Base-by-base conservation (phyloP, 2,888 invertebrate species). In the Balanococcus diminutus region DNA sequence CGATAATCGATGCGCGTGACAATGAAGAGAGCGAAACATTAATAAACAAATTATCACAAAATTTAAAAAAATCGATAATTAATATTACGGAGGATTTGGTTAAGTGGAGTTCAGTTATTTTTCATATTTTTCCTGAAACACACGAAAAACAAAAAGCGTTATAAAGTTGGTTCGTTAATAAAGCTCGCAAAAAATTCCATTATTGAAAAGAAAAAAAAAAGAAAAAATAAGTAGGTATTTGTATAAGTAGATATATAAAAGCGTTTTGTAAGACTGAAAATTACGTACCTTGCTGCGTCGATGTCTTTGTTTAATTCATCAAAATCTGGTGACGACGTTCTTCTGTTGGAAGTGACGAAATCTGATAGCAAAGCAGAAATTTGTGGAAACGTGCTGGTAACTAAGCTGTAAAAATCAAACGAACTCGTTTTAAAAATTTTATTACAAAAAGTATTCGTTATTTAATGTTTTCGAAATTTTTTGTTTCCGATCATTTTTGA, bases 301-400 rank as follows among this genome's bases (percentile, higher is more conserved):
- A 95, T 94, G 89, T 94, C 93, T 87, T 92, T 91, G 90, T 94
- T 94, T 88, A 95, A 91, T 88, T 94, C 92, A 87, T 93, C 92
- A 90, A 91, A 94, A 89, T 94, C 95, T 22, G 95, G 94, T 22
- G 95, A 94, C 89, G 94, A 94, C 9, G 90, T 90, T 88, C 91
- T 91, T 61, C 92, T 90, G 67, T 25, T 81, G 32, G 86, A 86
- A 28, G 46, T 46, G 39, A 86, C 86, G 31, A 82, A 39, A 75
- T 56, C 81, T 82, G 84, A 86, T 39, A 86, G 83, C 31, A 84
- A 85, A 75, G 22, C 86, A 14, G 79, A 86, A 67, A 86, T 82
- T 36, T 1, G 87, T 81, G 67, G 87, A 32, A 42, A 82, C 16
- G 46, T 31, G 25, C 19, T 46, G 31, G 4, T 28, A 19, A 42